Percentiles rank a stretch among this genome's conserved stretches.
Evolutionary conservation across 2,888 invertebrate species (phyloP).

Genomic region (Agrochola lychnidis): DNA sequence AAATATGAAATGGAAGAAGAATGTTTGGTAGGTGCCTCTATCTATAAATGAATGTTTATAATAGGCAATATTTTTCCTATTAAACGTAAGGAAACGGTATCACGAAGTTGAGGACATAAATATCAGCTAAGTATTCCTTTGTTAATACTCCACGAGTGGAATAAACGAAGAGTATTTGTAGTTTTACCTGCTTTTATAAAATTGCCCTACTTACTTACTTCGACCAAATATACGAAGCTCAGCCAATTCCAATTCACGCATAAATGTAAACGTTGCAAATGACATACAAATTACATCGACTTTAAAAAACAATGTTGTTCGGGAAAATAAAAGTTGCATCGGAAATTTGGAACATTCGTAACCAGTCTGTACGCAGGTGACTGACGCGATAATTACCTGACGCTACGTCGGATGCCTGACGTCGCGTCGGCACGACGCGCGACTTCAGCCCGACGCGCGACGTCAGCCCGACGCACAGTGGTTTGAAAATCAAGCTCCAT

Average conservation of each 20-base stretch:
- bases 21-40: background rate
- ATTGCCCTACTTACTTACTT: too few relatives aligned
- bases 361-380: slow-evolving; percentile 27
- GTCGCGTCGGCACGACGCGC: background rate
- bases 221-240: background rate
- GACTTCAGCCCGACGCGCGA: background rate
- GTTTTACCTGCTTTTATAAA: background rate
- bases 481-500: too few relatives aligned
- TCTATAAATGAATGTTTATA: background rate
- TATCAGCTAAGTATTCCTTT: background rate
- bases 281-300: slow-evolving; percentile 44
- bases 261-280: slow-evolving; percentile 10
- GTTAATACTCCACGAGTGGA: background rate
- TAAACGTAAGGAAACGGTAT: background rate
- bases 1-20: background rate
- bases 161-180: background rate
- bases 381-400: slow-evolving; percentile 53
- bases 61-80: background rate
- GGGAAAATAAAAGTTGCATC: slow-evolving; percentile 43
- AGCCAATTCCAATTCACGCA: background rate
- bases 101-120: background rate
- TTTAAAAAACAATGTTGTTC: slow-evolving; percentile 7
- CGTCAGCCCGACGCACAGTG: background rate
- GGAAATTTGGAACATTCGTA: slow-evolving; percentile 13
- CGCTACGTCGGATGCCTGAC: background rate